phyloP scores from a whole-genome alignment of 2,888 invertebrate genomes.

The Hirudinaria manillensis region DNA sequence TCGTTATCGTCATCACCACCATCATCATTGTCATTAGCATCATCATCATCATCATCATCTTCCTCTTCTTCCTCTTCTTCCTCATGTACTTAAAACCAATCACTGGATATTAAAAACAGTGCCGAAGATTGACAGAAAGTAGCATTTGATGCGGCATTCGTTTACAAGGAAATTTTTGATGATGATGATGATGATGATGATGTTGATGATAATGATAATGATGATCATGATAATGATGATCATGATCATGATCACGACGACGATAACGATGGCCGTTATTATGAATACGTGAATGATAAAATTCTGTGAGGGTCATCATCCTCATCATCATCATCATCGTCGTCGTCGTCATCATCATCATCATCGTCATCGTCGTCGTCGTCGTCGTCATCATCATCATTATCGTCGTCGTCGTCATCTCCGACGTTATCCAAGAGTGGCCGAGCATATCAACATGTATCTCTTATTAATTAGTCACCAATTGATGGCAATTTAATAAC shows the following conservation, averaged over 20 bases:
- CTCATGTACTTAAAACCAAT: background rate
- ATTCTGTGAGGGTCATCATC: no score
- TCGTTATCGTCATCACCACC: constrained; percentile 16
- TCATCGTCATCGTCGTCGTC: background rate
- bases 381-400: constrained; percentile 5
- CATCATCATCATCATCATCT: constrained; percentile 20
- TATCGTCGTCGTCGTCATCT: background rate
- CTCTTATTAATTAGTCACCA: no score
- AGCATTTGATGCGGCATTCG: no score
- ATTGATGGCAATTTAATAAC: no score
- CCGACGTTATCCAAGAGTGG: background rate
- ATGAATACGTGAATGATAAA: no score
- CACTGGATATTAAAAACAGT: no score
- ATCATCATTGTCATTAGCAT: constrained; percentile 9
- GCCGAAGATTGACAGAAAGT: no score
- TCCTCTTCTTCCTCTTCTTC: background rate
- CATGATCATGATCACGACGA: constrained; percentile 28
- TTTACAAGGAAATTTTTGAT: background rate
- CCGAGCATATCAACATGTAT: no score
- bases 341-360: background rate
- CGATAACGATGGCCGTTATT: no score
- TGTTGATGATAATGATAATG: constrained; percentile 24
- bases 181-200: constrained; percentile 19
- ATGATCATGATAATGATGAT: constrained; percentile 30
- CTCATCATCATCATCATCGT: no score